These are phyloP conservation scores for Geopemphigus sp. DNA, from an alignment of 1,140 invertebrate genomes.

Conservation along the genomic window DNA sequence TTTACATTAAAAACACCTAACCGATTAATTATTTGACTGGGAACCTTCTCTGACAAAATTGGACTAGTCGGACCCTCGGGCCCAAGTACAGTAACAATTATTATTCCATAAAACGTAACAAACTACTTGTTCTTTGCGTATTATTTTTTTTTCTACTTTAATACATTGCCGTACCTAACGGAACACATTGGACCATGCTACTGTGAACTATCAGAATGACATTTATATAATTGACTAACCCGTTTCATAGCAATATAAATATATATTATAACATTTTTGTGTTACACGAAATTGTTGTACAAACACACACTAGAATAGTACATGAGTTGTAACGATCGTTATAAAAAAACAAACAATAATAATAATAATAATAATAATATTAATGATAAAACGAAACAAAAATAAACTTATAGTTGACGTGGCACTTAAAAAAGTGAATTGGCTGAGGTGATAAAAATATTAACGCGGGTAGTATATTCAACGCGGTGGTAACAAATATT, in stretches of 20 bases:
- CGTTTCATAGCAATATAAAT: slow-evolving; percentile 30
- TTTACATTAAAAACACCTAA: slow-evolving; percentile 40
- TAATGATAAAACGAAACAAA: slow-evolving; percentile 22
- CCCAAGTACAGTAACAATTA: slow-evolving; percentile 17
- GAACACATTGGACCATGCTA: slow-evolving; percentile 44
- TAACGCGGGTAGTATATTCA: slow-evolving; percentile 8
- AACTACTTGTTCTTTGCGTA: background rate
- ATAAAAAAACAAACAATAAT: background rate
- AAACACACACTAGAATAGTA: slow-evolving; percentile 31
- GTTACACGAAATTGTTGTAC: slow-evolving; percentile 27
- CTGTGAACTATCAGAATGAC: slow-evolving; percentile 40
- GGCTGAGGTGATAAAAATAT: background rate
- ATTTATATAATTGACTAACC: slow-evolving; percentile 29
- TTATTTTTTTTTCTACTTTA: background rate
- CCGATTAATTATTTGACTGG: slow-evolving; percentile 10
- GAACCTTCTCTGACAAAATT: slow-evolving; percentile 44
- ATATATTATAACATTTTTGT: slow-evolving; percentile 9
- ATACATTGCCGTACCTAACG: background rate
- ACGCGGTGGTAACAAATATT: slow-evolving; percentile 32
- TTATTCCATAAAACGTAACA: slow-evolving; percentile 10
- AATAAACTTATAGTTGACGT: slow-evolving; percentile 20
- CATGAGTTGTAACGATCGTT: slow-evolving; percentile 25
- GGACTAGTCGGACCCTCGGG: slow-evolving; percentile 44
- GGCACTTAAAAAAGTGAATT: background rate
- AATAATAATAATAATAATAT: no score